phyloP scores from a whole-genome alignment of 2,113 vertebrate species.

The Anarrhichthys ocellatus region DNA sequence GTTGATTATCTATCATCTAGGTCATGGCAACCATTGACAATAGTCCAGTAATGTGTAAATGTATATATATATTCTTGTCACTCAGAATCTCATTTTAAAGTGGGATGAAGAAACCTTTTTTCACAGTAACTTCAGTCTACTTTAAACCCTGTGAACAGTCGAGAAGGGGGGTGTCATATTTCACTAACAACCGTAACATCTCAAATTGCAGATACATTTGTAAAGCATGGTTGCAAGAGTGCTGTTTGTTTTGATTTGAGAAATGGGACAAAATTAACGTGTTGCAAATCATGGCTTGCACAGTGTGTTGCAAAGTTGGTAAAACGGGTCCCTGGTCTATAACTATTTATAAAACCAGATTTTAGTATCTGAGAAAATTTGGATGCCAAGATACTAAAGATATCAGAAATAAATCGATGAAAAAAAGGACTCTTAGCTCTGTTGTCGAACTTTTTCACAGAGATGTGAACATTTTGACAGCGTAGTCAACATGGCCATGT shows the following conservation, averaged over 20 bases:
- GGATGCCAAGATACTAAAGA: background rate
- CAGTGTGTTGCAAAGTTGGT: background rate
- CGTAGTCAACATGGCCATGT: background rate
- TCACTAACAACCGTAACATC: background rate
- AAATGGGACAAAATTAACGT: background rate
- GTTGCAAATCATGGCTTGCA: background rate
- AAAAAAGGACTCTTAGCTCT: background rate
- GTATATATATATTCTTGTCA: background rate
- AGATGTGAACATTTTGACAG: slow-evolving; percentile 42
- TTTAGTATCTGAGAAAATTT: background rate
- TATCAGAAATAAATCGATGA: background rate
- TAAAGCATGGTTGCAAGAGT: background rate
- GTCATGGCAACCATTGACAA: slow-evolving; percentile 52
- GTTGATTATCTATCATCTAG: slow-evolving; percentile 15
- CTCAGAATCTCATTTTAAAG: background rate
- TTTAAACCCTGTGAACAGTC: background rate
- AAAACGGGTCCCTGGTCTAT: background rate
- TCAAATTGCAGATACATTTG: slow-evolving; percentile 8
- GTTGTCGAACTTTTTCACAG: background rate
- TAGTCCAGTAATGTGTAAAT: background rate
- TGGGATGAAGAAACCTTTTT: background rate
- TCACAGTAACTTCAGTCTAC: background rate
- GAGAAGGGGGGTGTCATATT: background rate
- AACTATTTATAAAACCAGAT: background rate
- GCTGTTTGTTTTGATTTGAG: background rate